Base-by-base conservation (phyloP, 2,888 invertebrate genomes). In the Watsonalla binaria region DNA sequence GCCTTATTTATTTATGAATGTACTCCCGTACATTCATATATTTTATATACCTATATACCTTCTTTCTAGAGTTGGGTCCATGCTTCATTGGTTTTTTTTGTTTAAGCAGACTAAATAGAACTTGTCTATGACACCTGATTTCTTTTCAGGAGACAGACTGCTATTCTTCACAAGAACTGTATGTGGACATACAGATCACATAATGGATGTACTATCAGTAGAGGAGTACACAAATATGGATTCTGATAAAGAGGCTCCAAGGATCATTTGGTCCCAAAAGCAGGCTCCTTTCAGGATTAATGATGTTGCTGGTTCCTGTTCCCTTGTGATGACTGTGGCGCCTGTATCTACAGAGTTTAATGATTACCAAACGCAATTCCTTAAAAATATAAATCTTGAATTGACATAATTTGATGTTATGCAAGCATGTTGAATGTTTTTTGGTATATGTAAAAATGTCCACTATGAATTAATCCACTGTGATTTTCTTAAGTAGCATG, bases 231-330 rank as follows among this genome's bases (percentile, higher is more conserved):
- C 13, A 1, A 72, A 60, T 6, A 52, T 56, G 0, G 52, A 15
- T 8, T 24, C 46, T 6, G 62, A 63, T 2, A 24, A 24, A 24
- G 67, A 70, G 5, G 62, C 54, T 9, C 74, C 77, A 0, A 67
- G 59, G 47, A 53, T 80, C 0, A 13, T 85, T 0, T 79, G 74
- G 72, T 63, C 70, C 7, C 55, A 75, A 1, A 54, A 60, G 0
- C 65, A 74, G 0, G 58, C 67, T 0, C 53, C 59, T 0, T 61
- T 79, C 42, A 75, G 70, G 47, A 66, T 88, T 0, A 86, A 86
- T 51, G 81, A 86, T 14, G 79, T 78, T 0, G 77, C 84, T 2
- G 88, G 89, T 0, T 75, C 74, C 0, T 82, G 82, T 53, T 54
- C 74, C 0, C 49, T 90, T 2, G 73, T 82, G 0, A 60, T 80